Percentiles rank a stretch among this genome's conserved stretches.
These are phyloP conservation scores for Drosophila stalkeri DNA, from an alignment of 2,888 invertebrate species.

Conservation along the genomic window DNA sequence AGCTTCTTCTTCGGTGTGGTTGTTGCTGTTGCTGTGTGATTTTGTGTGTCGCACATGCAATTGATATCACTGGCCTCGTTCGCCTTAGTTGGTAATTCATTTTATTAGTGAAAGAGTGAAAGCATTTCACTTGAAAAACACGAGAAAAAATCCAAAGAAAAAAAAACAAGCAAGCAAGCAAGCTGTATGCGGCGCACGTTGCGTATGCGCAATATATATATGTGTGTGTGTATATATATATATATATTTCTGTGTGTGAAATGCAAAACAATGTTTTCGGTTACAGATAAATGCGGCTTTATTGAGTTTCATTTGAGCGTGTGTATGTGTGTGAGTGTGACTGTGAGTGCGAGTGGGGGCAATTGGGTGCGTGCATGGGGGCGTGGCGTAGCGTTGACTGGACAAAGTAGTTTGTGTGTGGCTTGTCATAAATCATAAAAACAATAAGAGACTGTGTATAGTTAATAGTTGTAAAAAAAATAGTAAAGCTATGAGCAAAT, in stretches of 20 bases:
- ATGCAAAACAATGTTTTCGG: conserved; percentile 59
- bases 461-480: conserved; percentile 40
- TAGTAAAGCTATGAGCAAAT: conserved; percentile 72
- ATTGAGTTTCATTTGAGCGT: conserved; percentile 61
- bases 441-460: conserved; percentile 41
- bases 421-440: background rate
- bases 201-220: conserved; percentile 69
- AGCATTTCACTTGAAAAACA: conserved; percentile 64
- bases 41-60: conserved; percentile 82
- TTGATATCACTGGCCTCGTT: conserved; percentile 78
- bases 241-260: conserved; percentile 20
- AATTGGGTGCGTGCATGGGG: conserved; percentile 17
- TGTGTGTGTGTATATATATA: background rate
- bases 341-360: conserved; percentile 29
- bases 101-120: conserved; percentile 78
- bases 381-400: conserved; percentile 16
- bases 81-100: conserved; percentile 66
- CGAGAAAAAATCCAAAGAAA: background rate
- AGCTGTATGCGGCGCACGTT: conserved; percentile 48
- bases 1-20: conserved; percentile 1
- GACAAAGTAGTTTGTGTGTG: conserved; percentile 37
- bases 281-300: conserved; percentile 81
- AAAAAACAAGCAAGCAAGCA: background rate
- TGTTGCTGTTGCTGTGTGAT: conserved; percentile 56
- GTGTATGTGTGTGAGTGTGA: conserved; percentile 14